Percentiles rank a stretch among this genome's conserved stretches.
phyloP scores from a whole-genome alignment of 2,113 vertebrate genomes.

The Prunella fulvescens region DNA sequence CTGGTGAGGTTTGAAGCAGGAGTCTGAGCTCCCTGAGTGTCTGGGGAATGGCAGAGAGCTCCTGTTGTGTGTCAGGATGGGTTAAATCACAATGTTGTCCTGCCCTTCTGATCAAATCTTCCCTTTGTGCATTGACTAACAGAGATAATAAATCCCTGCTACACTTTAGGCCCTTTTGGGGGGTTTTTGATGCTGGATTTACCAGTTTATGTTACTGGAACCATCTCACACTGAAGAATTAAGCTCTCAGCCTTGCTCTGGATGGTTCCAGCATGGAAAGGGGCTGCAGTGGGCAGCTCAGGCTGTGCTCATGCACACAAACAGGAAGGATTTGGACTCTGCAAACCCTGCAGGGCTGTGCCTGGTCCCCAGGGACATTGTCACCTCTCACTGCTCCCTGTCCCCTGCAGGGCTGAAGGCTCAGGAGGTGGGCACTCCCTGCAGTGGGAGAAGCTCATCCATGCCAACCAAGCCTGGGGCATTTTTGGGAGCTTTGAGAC shows the following conservation, averaged over 20 bases:
- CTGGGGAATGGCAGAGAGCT: neutral
- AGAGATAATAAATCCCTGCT: neutral
- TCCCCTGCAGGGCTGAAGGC: neutral
- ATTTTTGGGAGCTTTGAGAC: neutral
- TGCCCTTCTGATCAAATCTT: neutral
- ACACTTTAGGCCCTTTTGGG: neutral
- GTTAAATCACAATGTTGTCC: neutral
- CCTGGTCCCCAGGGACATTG: neutral
- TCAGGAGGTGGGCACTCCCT: neutral
- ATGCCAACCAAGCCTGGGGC: neutral
- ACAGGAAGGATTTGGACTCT: neutral
- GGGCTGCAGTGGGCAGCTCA: neutral
- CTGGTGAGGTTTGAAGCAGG: neutral
- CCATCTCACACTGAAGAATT: neutral
- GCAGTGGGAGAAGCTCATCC: neutral
- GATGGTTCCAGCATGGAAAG: neutral
- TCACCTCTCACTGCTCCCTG: neutral
- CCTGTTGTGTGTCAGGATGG: neutral
- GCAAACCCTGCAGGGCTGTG: neutral
- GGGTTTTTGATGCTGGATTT: neutral
- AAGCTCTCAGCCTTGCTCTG: neutral
- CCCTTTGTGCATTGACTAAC: neutral
- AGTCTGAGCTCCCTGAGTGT: neutral
- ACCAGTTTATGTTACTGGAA: neutral
- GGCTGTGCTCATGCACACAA: fast-evolving